Conservation (phyloP, 2,888 invertebrate species). For the Drosophila cognata region DNA sequence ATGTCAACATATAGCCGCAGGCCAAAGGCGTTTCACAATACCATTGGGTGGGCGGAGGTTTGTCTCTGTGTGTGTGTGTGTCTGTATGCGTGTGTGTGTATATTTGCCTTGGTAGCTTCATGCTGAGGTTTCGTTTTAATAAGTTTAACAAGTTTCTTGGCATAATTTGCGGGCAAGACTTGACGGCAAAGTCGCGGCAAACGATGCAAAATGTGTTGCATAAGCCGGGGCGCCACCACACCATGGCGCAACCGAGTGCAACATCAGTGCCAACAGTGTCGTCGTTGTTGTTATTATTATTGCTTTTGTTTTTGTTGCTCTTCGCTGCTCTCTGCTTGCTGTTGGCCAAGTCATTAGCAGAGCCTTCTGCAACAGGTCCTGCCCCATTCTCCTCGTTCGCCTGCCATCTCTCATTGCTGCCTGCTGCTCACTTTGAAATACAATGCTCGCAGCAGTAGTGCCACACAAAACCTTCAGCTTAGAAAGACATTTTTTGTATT, state of each 20-base stretch:
- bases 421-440: slow-evolving; percentile 42
- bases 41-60: neutral
- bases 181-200: slow-evolving; percentile 46
- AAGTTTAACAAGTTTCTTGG: slow-evolving; percentile 80
- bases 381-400: neutral
- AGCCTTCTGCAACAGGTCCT: slow-evolving; percentile 46
- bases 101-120: slow-evolving; percentile 70
- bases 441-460: slow-evolving; percentile 27
- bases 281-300: slow-evolving; percentile 1
- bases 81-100: slow-evolving; percentile 22
- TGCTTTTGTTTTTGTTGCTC: neutral
- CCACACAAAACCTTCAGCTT: slow-evolving; percentile 18
- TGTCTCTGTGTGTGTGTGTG: slow-evolving; percentile 22
- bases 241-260: slow-evolving; percentile 24
- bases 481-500: neutral
- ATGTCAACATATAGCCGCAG: slow-evolving; percentile 41
- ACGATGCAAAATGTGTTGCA: slow-evolving; percentile 46
- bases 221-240: slow-evolving; percentile 19
- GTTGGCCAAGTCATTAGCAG: slow-evolving; percentile 13
- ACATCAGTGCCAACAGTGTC: slow-evolving; percentile 17
- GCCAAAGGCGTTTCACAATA: slow-evolving; percentile 14
- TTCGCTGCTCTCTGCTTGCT: slow-evolving; percentile 4
- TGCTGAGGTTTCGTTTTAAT: slow-evolving; percentile 80
- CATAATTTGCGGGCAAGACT: slow-evolving; percentile 73
- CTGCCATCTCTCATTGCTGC: slow-evolving; percentile 1